Percentiles rank a stretch among this genome's conserved stretches.
Evolutionary conservation across 2,888 invertebrate genomes (phyloP).

Genomic region (Phengaris arion): DNA sequence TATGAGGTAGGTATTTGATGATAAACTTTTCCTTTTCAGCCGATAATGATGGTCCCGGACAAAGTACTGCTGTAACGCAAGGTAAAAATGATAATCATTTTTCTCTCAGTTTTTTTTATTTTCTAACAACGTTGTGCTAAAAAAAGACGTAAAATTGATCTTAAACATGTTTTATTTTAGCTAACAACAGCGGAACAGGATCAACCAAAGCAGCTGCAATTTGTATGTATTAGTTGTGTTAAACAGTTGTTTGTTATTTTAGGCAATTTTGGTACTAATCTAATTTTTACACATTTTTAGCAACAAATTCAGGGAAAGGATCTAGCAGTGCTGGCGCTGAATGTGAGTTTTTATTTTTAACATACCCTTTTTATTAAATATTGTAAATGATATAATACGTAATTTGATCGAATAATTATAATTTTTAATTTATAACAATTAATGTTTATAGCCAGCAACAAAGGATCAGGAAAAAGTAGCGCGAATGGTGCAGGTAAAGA

Average conservation of each 20-base stretch:
- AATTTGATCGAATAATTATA: not conserved
- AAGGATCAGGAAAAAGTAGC: not conserved
- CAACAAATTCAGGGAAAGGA: not conserved
- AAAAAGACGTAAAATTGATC: too few relatives aligned
- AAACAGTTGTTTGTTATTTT: not conserved
- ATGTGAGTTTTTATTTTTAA: not conserved
- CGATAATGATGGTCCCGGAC: not conserved
- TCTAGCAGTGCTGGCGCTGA: not conserved
- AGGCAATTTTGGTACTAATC: not conserved
- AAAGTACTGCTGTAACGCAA: not conserved
- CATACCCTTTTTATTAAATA: not conserved
- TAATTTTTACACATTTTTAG: not conserved
- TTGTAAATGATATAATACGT: too few relatives aligned
- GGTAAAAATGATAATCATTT: not conserved
- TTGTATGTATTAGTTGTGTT: not conserved
- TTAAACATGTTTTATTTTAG: constrained; percentile 1
- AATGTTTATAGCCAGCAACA: not conserved
- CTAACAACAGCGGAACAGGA: not conserved
- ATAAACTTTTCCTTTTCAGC: not conserved
- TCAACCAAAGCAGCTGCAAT: not conserved
- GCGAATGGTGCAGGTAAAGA: not conserved
- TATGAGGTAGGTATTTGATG: not conserved
- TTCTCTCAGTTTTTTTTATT: too few relatives aligned
- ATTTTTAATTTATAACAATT: not conserved
- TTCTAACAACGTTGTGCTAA: too few relatives aligned